Conservation (phyloP, 2,888 invertebrate genomes). For the Kryphioiulus occultus region DNA sequence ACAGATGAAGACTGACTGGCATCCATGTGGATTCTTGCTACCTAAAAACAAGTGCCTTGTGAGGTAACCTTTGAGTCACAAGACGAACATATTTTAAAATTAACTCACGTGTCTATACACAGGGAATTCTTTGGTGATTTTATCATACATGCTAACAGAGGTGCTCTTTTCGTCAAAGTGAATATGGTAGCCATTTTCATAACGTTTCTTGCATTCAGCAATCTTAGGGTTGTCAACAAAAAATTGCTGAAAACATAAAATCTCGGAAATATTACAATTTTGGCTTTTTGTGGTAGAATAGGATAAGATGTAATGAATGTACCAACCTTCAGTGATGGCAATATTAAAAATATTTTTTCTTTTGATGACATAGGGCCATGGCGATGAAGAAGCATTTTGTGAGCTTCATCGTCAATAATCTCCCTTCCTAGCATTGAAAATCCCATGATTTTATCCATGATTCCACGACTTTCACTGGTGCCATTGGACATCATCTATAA, state of each 20-base stretch:
- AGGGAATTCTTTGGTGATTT: background rate
- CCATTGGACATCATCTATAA: background rate
- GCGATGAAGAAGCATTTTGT: background rate
- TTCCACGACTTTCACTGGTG: background rate
- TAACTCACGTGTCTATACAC: background rate
- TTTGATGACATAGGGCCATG: background rate
- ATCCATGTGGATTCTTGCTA: background rate
- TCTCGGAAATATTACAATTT: no score
- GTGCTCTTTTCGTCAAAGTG: background rate
- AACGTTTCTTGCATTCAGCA: background rate
- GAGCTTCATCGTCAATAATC: background rate
- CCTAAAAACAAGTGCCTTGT: background rate
- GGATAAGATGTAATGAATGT: background rate
- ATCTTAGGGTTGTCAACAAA: background rate
- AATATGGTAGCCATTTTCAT: background rate
- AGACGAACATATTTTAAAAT: background rate
- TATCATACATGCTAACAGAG: background rate
- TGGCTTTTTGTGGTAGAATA: background rate
- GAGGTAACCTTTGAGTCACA: background rate
- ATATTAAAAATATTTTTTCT: background rate
- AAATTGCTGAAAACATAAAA: background rate
- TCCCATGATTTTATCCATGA: conserved; percentile 3
- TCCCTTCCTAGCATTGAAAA: background rate
- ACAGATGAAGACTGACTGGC: background rate
- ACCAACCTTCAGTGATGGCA: background rate